Conservation (phyloP, 2,888 invertebrate species). For the Nemotelus pantherinus region DNA sequence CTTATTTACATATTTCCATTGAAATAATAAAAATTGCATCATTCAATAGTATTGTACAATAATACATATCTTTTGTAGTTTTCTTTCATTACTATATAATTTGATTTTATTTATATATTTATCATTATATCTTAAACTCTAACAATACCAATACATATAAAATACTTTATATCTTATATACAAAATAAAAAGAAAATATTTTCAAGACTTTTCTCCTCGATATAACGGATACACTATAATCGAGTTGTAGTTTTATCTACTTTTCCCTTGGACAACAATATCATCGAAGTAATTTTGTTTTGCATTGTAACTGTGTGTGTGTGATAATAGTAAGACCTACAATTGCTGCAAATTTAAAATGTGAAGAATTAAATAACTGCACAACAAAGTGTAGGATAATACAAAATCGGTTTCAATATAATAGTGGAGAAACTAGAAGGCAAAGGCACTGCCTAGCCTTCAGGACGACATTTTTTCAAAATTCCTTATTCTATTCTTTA, state of each 20-base stretch:
- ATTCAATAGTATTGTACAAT: conserved; percentile 6
- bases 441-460: too few species aligned
- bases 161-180: conserved; percentile 42
- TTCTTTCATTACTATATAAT: neutral
- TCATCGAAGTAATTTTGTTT: neutral
- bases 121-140: conserved; percentile 25
- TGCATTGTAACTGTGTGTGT: neutral
- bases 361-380: too few species aligned
- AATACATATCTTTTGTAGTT: conserved; percentile 15
- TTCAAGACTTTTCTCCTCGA: neutral
- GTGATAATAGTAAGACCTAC: neutral
- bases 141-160: conserved; percentile 41
- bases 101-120: neutral
- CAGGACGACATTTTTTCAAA: too few species aligned
- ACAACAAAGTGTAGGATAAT: too few species aligned
- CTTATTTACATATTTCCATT: conserved; percentile 7
- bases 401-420: too few species aligned
- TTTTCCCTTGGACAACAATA: conserved; percentile 1
- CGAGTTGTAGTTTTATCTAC: neutral
- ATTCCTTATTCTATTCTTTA: too few species aligned
- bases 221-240: neutral
- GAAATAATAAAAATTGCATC: conserved; percentile 1
- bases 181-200: conserved; percentile 27
- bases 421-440: too few species aligned
- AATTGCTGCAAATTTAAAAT: neutral